Conservation (phyloP, 2,113 vertebrate genomes). For the Perca schrenkii region DNA sequence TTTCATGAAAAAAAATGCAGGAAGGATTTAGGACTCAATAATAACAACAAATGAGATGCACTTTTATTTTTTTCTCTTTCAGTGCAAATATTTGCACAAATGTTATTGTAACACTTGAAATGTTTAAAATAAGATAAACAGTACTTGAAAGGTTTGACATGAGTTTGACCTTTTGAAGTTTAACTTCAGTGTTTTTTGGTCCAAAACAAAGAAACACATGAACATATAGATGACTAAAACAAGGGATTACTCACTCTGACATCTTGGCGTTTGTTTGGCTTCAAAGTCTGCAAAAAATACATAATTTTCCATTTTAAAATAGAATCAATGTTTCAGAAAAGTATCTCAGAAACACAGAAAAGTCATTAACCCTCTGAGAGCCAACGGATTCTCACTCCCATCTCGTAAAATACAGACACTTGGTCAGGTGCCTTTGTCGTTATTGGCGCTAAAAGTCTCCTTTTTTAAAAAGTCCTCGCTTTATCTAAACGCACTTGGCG, state of each 20-base stretch:
- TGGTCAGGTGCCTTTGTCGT: too few species aligned
- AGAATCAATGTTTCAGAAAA: background rate
- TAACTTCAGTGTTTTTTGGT: background rate
- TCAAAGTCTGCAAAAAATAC: conserved; percentile 58
- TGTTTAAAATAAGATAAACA: background rate
- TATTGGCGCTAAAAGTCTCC: too few species aligned
- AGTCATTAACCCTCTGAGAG: background rate
- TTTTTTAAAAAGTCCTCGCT: too few species aligned
- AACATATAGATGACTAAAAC: background rate
- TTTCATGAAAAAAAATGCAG: background rate
- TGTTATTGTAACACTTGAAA: background rate
- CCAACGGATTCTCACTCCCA: too few species aligned
- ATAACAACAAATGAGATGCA: background rate
- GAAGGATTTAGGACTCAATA: background rate
- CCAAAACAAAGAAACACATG: background rate
- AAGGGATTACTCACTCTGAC: conserved; percentile 79
- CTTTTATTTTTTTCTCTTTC: too few species aligned
- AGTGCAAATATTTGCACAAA: background rate
- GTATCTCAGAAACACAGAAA: background rate
- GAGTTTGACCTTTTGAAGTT: background rate
- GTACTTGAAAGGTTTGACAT: background rate
- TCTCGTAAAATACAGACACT: too few species aligned
- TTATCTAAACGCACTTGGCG: too few species aligned
- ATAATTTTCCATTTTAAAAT: background rate
- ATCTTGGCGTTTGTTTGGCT: conserved; percentile 71